A percentile compares a stretch with the other conserved stretches of the same genome.
These are phyloP conservation scores for Toxotes lorentzi DNA, from an alignment of 2,797 vertebrate species.

Conservation along the genomic window DNA sequence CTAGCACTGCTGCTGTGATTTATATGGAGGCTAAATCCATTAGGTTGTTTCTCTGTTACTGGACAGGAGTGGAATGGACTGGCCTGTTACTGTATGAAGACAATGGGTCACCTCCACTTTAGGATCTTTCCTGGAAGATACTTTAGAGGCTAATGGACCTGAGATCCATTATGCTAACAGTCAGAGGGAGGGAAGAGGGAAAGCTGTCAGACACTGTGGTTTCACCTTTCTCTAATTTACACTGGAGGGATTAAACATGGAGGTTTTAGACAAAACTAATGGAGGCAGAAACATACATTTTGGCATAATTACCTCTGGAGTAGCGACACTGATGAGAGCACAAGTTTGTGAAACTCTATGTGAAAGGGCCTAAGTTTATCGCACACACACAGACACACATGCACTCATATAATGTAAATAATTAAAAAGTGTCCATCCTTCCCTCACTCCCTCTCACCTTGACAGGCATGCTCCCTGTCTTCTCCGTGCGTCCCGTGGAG, in stretches of 20 bases:
- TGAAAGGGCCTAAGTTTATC: neutral
- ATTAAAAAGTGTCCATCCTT: neutral
- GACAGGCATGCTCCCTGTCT: constrained; percentile 89
- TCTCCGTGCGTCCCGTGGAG: constrained; percentile 80
- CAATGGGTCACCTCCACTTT: constrained; percentile 58
- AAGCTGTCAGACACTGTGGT: constrained; percentile 8
- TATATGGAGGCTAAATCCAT: constrained; percentile 61
- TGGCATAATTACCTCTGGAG: neutral
- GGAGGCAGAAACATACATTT: neutral
- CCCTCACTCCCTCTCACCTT: constrained; percentile 83
- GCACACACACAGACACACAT: neutral
- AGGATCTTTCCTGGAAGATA: constrained; percentile 80
- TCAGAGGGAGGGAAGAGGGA: neutral
- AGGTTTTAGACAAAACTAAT: neutral
- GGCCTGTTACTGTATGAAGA: constrained; percentile 49
- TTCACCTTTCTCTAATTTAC: constrained; percentile 40
- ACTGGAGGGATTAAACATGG: constrained; percentile 7
- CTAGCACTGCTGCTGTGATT: constrained; percentile 28
- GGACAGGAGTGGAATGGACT: constrained; percentile 32
- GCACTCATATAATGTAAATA: neutral
- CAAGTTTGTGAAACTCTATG: neutral
- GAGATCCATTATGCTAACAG: constrained; percentile 76
- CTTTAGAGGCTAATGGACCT: constrained; percentile 77
- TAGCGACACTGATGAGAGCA: neutral
- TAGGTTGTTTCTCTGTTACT: constrained; percentile 52